A percentile compares a stretch with the other conserved stretches of the same genome.
phyloP scores from a whole-genome alignment of 2,888 invertebrate genomes.

The Cryptocephalus moraei region DNA sequence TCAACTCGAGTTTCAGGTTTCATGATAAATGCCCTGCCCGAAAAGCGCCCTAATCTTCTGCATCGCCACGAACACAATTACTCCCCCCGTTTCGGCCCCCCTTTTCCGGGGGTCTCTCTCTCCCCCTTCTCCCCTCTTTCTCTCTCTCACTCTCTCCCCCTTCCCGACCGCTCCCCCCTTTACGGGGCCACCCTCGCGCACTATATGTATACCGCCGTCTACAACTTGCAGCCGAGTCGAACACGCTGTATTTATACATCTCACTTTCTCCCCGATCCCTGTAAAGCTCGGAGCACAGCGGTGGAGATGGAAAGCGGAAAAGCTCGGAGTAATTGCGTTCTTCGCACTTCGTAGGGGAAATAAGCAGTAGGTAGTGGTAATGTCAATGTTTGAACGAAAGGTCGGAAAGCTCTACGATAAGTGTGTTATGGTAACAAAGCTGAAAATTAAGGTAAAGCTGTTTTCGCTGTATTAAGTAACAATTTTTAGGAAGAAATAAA shows the following conservation, averaged over 20 bases:
- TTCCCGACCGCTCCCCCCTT: not conserved
- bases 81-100: conserved; percentile 16
- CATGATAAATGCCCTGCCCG: conserved; percentile 39
- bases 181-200: conserved; percentile 7
- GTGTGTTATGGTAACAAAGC: too few species aligned
- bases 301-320: too few species aligned
- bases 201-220: conserved; percentile 9
- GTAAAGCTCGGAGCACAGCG: conserved; percentile 1
- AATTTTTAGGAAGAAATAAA: too few species aligned
- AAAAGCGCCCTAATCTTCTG: conserved; percentile 38
- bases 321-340: too few species aligned
- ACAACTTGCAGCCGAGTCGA: conserved; percentile 26
- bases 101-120: not conserved
- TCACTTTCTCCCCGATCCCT: conserved; percentile 28
- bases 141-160: too few species aligned
- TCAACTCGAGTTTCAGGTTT: conserved; percentile 27
- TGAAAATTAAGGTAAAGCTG: too few species aligned
- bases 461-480: too few species aligned
- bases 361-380: too few species aligned
- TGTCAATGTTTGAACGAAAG: too few species aligned
- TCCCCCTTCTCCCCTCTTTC: conserved; percentile 1
- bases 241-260: conserved; percentile 35
- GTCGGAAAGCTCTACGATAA: too few species aligned
- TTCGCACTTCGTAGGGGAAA: too few species aligned
- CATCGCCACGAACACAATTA: conserved; percentile 39